Evolutionary conservation across 2,797 vertebrate species (phyloP).

Genomic region (Syndactyla subalaris): DNA sequence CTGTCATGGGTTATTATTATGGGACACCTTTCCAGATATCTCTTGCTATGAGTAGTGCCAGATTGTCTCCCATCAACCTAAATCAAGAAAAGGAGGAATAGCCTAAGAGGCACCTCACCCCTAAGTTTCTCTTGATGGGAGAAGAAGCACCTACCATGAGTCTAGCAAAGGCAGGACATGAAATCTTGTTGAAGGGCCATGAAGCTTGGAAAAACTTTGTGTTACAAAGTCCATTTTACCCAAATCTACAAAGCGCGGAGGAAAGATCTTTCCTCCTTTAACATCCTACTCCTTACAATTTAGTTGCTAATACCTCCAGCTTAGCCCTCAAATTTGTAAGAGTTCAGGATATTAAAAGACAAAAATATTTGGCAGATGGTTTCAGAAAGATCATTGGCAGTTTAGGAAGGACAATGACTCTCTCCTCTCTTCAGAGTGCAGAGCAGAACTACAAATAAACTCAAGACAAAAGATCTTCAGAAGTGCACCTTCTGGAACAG

Average conservation of each 20-base stretch:
- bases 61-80: not conserved
- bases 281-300: not conserved
- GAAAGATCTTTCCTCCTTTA: not conserved
- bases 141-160: no score
- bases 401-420: not conserved
- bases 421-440: not conserved
- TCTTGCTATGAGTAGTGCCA: not conserved
- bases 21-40: not conserved
- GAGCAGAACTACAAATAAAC: not conserved
- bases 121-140: not conserved
- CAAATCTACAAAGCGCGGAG: not conserved
- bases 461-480: not conserved
- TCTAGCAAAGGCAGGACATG: not conserved
- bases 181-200: not conserved
- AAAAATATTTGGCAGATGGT: not conserved
- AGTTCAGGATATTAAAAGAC: not conserved
- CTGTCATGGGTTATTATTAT: fast-evolving
- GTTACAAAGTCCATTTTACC: not conserved
- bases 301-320: not conserved
- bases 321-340: not conserved
- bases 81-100: not conserved
- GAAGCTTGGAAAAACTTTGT: not conserved
- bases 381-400: not conserved
- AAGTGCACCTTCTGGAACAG: not conserved
- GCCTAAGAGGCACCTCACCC: not conserved